Base-by-base conservation (phyloP, 2,888 invertebrate genomes). In the Cacoxenus indagator region DNA sequence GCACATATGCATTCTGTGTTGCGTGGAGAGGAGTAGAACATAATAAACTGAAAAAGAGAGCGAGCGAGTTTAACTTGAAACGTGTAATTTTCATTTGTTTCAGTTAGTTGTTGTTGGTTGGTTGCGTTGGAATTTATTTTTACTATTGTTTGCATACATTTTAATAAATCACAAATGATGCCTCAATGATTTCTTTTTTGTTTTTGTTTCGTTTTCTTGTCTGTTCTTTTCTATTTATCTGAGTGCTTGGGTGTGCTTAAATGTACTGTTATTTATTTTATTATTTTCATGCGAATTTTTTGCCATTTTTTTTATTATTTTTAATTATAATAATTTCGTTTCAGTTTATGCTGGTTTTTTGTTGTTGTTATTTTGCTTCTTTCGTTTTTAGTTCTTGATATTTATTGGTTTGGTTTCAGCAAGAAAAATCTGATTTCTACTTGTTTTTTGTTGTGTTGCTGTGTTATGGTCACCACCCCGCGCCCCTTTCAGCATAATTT, bases 91-190 rank as follows among this genome's bases (percentile, higher is more conserved):
- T 59, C 26, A 24, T 17, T 17, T 31, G 51, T 54, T 8, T 67
- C n/a, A n/a, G n/a, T n/a, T n/a, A n/a, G 31, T 37, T 37, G 1
- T 37, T 37, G 37, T 1, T 43, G 61, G 65, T 57, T 67, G 64
- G 29, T 61, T 46, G 31, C 14, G 26, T 37, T 31, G 31, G 31
- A n/a, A n/a, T n/a, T n/a, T 29, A n/a, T 37, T 61, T 55, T 14
- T 43, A 14, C 22, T 45, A 1, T 48, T 66, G 64, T 57, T 48
- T 73, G 75, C 76, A 75, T 79, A 71, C 66, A 78, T 74, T 79
- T 78, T 64, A 78, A 79, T 75, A 79, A 76, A 80, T 76, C 78
- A 75, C 78, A 69, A 43, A 68, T 37, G 37, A 64, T 67, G 43
- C 57, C 48, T 70, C 11, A 11, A 37, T 54, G 31, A 57, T 57